Percentiles rank a stretch among this genome's conserved stretches.
These are phyloP conservation scores for Danio tinwini DNA, from an alignment of 2,797 vertebrate species.

Conservation along the genomic window DNA sequence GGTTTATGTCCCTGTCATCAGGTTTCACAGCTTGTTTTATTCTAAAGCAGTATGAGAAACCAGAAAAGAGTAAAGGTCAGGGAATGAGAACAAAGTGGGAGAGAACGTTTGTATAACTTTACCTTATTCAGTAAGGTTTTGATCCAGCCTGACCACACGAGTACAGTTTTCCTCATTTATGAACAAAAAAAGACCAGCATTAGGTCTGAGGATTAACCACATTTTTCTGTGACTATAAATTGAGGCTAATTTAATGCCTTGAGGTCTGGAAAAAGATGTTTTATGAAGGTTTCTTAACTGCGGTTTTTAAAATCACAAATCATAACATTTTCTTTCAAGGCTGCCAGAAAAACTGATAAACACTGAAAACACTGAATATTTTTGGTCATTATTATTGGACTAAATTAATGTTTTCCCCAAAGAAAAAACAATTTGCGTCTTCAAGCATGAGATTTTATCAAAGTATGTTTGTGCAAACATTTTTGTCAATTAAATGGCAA, in stretches of 20 bases:
- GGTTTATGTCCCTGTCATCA: conserved; percentile 12
- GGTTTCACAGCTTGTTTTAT: conserved; percentile 33
- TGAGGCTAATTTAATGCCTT: conserved; percentile 46
- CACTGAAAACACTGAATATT: conserved; percentile 11
- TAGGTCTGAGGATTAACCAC: conserved; percentile 22
- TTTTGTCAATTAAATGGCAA: background rate
- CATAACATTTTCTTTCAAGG: conserved; percentile 47
- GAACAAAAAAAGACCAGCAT: conserved; percentile 24
- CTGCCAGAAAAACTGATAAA: conserved; percentile 39
- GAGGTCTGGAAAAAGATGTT: conserved; percentile 45
- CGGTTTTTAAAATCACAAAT: conserved; percentile 52
- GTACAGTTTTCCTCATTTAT: conserved; percentile 14
- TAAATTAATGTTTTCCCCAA: background rate
- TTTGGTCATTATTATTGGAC: background rate
- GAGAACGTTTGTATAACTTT: conserved; percentile 15
- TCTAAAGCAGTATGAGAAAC: conserved; percentile 30
- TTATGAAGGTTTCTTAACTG: conserved; percentile 38
- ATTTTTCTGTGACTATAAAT: conserved; percentile 47
- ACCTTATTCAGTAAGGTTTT: conserved; percentile 11
- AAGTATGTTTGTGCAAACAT: background rate
- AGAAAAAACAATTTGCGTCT: background rate
- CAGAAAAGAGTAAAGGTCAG: conserved; percentile 26
- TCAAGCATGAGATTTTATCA: background rate
- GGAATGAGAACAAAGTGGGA: conserved; percentile 22
- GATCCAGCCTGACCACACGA: conserved; percentile 20